These are phyloP conservation scores for Spheniscus humboldti DNA, from an alignment of 2,797 vertebrate genomes.

Conservation along the genomic window DNA sequence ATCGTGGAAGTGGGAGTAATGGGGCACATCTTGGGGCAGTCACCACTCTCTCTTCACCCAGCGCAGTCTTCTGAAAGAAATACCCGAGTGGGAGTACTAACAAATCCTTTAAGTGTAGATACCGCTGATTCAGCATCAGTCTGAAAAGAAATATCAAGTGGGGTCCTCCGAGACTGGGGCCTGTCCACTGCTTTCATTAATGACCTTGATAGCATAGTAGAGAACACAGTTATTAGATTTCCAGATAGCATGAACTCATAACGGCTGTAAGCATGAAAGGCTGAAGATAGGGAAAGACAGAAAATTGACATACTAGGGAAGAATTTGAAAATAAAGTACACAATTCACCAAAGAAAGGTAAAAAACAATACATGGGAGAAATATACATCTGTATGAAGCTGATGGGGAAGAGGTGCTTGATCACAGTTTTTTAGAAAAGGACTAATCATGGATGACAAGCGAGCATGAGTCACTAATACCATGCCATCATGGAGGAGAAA, in stretches of 20 bases:
- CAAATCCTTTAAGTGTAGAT: neutral
- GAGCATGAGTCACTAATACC: neutral
- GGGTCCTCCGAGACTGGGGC: neutral
- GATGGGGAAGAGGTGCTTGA: neutral
- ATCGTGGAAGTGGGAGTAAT: neutral
- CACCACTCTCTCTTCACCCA: neutral
- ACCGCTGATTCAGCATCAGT: neutral
- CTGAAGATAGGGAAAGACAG: neutral
- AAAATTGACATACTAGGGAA: neutral
- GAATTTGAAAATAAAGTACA: neutral
- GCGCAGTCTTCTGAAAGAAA: neutral
- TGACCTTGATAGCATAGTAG: neutral
- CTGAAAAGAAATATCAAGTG: neutral
- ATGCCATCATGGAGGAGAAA: fast-evolving
- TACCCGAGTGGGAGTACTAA: neutral
- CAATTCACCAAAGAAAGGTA: neutral
- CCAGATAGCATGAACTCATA: neutral
- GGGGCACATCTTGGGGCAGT: too few species aligned
- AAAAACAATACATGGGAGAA: neutral
- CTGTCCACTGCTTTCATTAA: neutral
- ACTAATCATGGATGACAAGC: neutral
- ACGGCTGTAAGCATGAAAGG: neutral
- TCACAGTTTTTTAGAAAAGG: neutral
- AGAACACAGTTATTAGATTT: neutral
- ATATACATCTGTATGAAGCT: neutral